Percentiles rank a stretch among this genome's conserved stretches.
phyloP scores from a whole-genome alignment of 2,797 vertebrate genomes.

The Garrulus glandarius region DNA sequence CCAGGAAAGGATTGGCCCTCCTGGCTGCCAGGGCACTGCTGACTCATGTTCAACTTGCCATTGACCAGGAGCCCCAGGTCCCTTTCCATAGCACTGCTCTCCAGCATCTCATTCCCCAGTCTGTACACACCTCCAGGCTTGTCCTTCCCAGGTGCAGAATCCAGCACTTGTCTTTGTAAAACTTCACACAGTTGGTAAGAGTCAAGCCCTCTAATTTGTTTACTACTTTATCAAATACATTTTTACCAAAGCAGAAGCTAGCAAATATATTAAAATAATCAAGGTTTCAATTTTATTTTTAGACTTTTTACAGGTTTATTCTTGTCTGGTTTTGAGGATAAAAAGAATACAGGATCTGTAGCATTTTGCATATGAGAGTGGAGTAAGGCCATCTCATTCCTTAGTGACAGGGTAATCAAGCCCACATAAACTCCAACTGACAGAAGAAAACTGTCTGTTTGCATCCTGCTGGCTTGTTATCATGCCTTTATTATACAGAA shows the following conservation, averaged over 20 bases:
- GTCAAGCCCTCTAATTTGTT: background rate
- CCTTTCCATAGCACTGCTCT: background rate
- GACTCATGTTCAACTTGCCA: rapidly evolving
- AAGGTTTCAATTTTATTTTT: background rate
- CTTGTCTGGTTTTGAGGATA: background rate
- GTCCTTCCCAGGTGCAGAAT: background rate
- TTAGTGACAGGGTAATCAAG: background rate
- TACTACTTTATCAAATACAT: background rate
- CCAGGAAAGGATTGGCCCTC: rapidly evolving
- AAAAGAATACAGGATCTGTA: background rate
- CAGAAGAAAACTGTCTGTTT: background rate
- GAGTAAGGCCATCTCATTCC: background rate
- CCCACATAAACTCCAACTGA: background rate
- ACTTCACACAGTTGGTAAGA: background rate
- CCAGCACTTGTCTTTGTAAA: background rate
- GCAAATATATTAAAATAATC: background rate
- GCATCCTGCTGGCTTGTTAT: background rate
- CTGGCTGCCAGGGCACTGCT: background rate
- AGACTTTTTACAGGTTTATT: background rate
- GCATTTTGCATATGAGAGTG: background rate
- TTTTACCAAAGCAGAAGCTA: background rate
- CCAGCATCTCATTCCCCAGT: background rate
- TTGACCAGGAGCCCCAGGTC: rapidly evolving
- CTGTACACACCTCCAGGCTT: background rate
- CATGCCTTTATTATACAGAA: background rate